Base-by-base conservation (phyloP, 2,797 vertebrate genomes). In the Champsocephalus esox region DNA sequence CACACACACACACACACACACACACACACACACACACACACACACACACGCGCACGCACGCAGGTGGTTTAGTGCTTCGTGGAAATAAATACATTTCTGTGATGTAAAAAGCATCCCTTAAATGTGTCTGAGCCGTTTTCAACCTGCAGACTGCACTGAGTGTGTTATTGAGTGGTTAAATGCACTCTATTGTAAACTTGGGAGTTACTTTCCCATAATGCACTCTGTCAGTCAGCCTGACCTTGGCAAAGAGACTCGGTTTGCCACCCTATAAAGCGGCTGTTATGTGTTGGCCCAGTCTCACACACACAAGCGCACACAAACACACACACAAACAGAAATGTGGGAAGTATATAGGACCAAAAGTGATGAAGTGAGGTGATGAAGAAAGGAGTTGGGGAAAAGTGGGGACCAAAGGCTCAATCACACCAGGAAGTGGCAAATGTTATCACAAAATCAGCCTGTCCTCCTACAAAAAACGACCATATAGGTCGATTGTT, bases 161-260 rank as follows among this genome's bases (percentile, higher is more conserved):
- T 80, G 77, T 84, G 84, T 81, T 63, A 44, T 45, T 3, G 63
- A 77, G 75, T 80, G 77, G 83, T 82, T 82, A 84, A 87, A 89
- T 82, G 82, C 82, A 72, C 81, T 89, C 82, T 58, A 87, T 89
- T 91, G 87, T 93, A 90, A 90, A 91, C 87, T 83, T 44, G 57
- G 86, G 81, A 90, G 88, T 91, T 91, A 91, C 79, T 84, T 86
- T 87, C 77, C 88, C 85, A 87, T 91, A 89, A 92, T 91, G 88
- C 89, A 85, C 84, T 81, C 84, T 83, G 88, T 93, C 86, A 86
- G 88, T 93, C 86, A 86, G 86, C 67, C 77, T 85, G 92, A 91
- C 91, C 90, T 92, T 92, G 91, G 85, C 76, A 69, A 80, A 79
- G 84, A 86, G 79, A 86, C 68, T 73, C 70, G 62, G 77, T 79